Percentiles rank a stretch among this genome's conserved stretches.
Evolutionary conservation across 2,888 invertebrate genomes (phyloP).

Genomic region (Agrotis clavis): DNA sequence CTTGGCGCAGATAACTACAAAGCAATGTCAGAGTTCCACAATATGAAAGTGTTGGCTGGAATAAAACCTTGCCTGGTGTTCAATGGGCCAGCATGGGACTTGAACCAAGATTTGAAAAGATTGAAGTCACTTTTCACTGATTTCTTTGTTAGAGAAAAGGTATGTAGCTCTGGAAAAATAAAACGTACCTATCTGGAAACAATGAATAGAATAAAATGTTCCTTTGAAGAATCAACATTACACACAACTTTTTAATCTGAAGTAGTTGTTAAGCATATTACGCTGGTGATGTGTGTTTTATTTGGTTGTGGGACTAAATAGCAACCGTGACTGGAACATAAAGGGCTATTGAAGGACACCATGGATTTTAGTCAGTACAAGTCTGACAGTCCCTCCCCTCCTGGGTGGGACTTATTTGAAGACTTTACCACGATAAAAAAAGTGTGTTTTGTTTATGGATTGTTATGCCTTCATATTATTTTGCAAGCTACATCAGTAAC

Average conservation of each 20-base stretch:
- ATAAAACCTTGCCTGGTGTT: conserved; percentile 98
- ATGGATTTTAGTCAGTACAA: too few species aligned
- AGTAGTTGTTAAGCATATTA: too few species aligned
- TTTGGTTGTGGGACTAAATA: too few species aligned
- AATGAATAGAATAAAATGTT: background rate
- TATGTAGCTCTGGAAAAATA: conserved; percentile 56
- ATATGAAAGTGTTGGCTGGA: conserved; percentile 94
- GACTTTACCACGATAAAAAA: too few species aligned
- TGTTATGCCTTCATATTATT: background rate
- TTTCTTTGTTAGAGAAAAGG: conserved; percentile 96
- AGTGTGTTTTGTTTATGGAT: too few species aligned
- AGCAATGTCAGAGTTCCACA: conserved; percentile 95
- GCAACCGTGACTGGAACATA: too few species aligned
- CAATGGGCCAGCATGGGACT: conserved; percentile 97
- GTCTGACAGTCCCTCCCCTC: too few species aligned
- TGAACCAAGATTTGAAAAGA: conserved; percentile 94
- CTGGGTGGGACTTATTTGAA: too few species aligned
- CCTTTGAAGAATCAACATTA: background rate
- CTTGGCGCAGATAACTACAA: conserved; percentile 96
- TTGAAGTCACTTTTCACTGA: conserved; percentile 97
- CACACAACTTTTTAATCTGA: too few species aligned
- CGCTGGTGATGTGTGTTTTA: too few species aligned
- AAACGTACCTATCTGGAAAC: background rate
- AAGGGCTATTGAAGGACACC: too few species aligned
- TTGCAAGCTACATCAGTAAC: background rate